Conservation (phyloP, 2,797 vertebrate genomes). For the Nannoperca australis region DNA sequence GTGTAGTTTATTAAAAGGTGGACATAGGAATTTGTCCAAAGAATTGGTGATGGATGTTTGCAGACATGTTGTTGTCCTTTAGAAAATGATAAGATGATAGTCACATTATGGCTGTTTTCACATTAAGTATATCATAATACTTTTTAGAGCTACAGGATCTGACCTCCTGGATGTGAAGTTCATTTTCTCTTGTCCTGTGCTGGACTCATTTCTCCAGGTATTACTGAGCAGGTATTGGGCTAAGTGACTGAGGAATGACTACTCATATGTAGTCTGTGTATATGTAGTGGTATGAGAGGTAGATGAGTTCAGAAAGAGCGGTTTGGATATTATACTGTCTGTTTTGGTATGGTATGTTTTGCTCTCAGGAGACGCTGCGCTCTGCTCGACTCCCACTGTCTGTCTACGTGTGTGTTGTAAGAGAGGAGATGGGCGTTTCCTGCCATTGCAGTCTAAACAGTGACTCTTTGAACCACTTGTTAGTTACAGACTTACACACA, state of each 20-base stretch:
- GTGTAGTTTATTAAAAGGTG: not conserved
- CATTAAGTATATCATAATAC: not conserved
- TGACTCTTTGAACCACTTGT: conserved; percentile 63
- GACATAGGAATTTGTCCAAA: not conserved
- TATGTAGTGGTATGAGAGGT: not conserved
- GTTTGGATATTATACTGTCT: conserved; percentile 7
- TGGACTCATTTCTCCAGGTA: conserved; percentile 7
- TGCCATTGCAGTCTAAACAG: conserved; percentile 64
- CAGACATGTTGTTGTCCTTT: not conserved
- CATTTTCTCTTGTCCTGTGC: not conserved
- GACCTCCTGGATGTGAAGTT: conserved; percentile 5
- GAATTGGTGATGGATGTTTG: not conserved
- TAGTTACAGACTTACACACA: conserved; percentile 55
- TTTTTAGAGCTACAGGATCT: not conserved
- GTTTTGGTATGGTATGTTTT: conserved; percentile 28
- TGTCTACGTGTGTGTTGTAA: conserved; percentile 36
- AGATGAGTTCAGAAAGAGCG: conserved; percentile 10
- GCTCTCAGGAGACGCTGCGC: conserved; percentile 27
- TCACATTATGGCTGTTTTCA: not conserved
- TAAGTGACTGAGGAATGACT: not conserved
- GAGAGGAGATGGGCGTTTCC: conserved; percentile 40
- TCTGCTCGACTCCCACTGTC: conserved; percentile 38
- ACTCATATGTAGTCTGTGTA: not conserved
- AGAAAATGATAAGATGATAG: not conserved
- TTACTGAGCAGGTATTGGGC: not conserved